Evolutionary conservation across 2,113 vertebrate genomes (phyloP).

Genomic region (Calonectris borealis): DNA sequence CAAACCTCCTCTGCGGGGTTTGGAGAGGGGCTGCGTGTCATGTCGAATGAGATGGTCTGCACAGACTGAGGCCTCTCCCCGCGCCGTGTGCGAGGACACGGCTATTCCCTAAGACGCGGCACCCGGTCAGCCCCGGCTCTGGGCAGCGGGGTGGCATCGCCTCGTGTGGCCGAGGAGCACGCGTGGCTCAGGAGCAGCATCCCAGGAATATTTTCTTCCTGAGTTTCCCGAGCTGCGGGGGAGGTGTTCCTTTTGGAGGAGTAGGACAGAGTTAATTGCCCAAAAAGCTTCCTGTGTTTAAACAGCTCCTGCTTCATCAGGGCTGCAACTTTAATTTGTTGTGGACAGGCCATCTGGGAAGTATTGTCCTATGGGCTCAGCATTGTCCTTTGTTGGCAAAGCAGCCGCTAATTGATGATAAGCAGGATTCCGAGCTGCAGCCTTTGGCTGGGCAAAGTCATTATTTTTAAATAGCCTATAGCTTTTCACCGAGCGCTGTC

Average conservation of each 20-base stretch:
- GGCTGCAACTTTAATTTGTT: not conserved
- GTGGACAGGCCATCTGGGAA: not conserved
- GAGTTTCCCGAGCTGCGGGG: not conserved
- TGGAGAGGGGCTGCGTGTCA: too few relatives aligned
- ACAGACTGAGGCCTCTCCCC: accelerated
- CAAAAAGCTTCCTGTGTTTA: conserved; percentile 27
- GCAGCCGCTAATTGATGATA: not conserved
- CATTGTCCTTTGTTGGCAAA: not conserved
- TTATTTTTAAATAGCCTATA: not conserved
- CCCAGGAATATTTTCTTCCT: not conserved
- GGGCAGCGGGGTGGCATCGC: not conserved
- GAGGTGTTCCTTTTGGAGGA: conserved; percentile 2
- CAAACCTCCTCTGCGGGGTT: not conserved
- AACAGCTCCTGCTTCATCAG: not conserved
- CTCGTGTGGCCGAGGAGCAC: not conserved
- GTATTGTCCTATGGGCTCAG: not conserved
- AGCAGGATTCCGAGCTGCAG: not conserved
- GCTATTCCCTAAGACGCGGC: accelerated
- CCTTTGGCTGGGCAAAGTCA: not conserved
- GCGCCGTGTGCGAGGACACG: accelerated
- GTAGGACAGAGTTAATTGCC: not conserved
- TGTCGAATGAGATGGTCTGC: accelerated
- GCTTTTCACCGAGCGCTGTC: not conserved
- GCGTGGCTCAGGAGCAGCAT: not conserved
- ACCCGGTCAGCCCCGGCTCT: not conserved